Evolutionary conservation across 2,888 invertebrate genomes (phyloP).

Genomic region (Dusona sp.): DNA sequence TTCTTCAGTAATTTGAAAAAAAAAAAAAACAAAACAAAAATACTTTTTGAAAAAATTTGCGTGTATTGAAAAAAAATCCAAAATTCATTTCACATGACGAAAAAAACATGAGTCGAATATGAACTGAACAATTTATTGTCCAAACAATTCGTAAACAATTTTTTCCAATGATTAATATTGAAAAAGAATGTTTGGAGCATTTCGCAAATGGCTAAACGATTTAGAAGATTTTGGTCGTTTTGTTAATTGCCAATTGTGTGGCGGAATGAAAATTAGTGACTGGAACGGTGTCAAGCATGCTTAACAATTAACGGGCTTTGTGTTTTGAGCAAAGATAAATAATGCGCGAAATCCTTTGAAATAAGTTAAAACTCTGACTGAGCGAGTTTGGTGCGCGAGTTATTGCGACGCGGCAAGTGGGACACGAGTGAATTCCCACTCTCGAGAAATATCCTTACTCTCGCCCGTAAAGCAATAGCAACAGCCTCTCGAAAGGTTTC

Average conservation of each 20-base stretch:
- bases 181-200: too few relatives aligned
- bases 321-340: slow-evolving; percentile 6
- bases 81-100: neutral
- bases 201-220: neutral
- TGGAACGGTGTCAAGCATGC: neutral
- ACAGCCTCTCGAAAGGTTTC: slow-evolving; percentile 30
- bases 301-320: neutral
- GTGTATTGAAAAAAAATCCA: too few relatives aligned
- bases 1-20: too few relatives aligned
- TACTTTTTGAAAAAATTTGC: too few relatives aligned
- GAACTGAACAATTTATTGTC: neutral
- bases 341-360: slow-evolving; percentile 1
- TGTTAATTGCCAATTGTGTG: neutral
- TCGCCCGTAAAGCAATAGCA: slow-evolving; percentile 22
- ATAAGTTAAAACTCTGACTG: neutral
- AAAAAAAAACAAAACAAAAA: too few relatives aligned
- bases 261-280: neutral
- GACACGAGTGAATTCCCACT: slow-evolving; percentile 57
- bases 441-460: slow-evolving; percentile 12
- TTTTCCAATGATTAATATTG: too few relatives aligned
- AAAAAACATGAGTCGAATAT: neutral
- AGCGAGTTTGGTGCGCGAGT: neutral
- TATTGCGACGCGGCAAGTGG: slow-evolving; percentile 50
- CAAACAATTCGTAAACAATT: neutral
- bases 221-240: neutral